phyloP scores from a whole-genome alignment of 2,797 vertebrate species.

The Loris lydekkerianus region DNA sequence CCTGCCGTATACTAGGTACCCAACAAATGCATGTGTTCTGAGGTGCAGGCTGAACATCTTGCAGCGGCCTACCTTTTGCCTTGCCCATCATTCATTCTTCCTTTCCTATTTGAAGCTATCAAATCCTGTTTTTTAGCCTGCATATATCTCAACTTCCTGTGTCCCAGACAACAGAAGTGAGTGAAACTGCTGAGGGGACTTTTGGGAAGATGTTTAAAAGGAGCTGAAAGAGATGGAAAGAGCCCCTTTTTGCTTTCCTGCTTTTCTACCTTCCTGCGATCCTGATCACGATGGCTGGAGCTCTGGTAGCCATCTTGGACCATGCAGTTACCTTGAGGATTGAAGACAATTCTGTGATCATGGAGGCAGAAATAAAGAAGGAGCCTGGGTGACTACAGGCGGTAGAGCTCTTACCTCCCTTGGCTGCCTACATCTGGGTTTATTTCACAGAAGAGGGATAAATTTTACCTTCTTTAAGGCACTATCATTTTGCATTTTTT shows the following conservation, averaged over 20 bases:
- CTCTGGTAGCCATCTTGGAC: conserved; percentile 12
- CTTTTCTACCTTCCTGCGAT: background rate
- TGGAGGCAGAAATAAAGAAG: background rate
- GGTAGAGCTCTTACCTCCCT: background rate
- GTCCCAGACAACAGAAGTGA: background rate
- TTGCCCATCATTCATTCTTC: background rate
- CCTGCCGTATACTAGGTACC: background rate
- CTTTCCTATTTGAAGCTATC: background rate
- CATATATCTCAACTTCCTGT: background rate
- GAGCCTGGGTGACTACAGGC: background rate
- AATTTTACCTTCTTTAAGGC: background rate
- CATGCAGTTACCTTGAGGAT: background rate
- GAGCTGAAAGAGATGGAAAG: background rate
- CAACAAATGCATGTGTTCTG: background rate
- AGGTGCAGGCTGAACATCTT: background rate
- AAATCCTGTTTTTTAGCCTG: background rate
- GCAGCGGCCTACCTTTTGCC: background rate
- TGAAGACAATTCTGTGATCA: background rate
- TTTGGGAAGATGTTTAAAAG: background rate
- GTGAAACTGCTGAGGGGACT: background rate
- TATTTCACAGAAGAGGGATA: background rate
- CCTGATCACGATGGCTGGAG: background rate
- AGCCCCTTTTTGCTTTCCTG: background rate
- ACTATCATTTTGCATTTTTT: background rate
- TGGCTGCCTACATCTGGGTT: background rate